phyloP scores from a whole-genome alignment of 37 sponge, comb jelly and placozoan species.

The Lycopodina hypogea region DNA sequence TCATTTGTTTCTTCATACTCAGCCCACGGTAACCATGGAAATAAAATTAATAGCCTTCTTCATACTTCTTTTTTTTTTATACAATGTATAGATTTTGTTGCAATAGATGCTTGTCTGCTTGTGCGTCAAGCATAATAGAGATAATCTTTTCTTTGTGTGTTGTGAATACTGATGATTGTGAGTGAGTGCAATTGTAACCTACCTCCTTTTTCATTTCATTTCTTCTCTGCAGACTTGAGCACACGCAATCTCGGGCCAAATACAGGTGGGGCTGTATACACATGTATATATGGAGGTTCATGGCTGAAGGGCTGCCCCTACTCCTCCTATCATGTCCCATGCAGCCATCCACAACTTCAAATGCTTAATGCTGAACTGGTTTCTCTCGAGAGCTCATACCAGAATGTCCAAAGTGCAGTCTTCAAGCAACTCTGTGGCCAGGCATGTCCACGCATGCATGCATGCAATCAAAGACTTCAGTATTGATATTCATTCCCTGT shows the following conservation, averaged over 20 bases:
- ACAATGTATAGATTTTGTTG: too few relatives aligned
- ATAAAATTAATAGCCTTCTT: too few relatives aligned
- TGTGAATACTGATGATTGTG: too few relatives aligned
- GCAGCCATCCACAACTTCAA: conserved; percentile 63
- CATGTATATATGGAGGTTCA: background rate
- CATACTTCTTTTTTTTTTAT: too few relatives aligned
- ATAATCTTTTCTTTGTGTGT: too few relatives aligned
- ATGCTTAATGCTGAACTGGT: conserved; percentile 52
- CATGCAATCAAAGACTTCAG: too few relatives aligned
- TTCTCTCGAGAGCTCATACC: conserved; percentile 21
- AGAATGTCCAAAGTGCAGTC: conserved; percentile 17
- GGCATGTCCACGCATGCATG: conserved; percentile 3
- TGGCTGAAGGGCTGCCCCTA: background rate
- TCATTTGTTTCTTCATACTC: too few relatives aligned
- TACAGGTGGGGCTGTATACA: conserved; percentile 40
- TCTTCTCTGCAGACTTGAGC: conserved; percentile 49
- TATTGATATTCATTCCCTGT: background rate
- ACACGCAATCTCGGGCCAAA: conserved; percentile 32
- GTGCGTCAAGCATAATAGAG: too few relatives aligned
- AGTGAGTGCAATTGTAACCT: too few relatives aligned
- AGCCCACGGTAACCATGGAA: too few relatives aligned
- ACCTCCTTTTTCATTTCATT: too few relatives aligned
- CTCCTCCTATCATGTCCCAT: background rate
- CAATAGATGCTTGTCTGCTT: too few relatives aligned
- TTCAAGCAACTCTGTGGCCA: conserved; percentile 59